Percentiles rank a stretch among this genome's conserved stretches.
phyloP scores from a whole-genome alignment of 1,140 invertebrate species.

The Euglossa dilemma region DNA sequence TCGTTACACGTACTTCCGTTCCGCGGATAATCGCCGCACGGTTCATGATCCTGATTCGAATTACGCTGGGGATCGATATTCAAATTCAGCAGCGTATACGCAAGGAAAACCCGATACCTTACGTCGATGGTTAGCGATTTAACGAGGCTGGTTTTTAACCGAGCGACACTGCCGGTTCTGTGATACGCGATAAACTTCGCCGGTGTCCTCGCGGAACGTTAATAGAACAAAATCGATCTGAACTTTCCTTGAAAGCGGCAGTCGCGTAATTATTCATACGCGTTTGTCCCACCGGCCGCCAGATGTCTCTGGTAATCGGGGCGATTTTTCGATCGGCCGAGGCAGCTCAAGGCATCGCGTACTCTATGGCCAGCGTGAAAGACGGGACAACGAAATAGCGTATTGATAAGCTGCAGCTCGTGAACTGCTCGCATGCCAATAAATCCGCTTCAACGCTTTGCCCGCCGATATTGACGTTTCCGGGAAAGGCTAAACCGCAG shows the following conservation, averaged over 20 bases:
- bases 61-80: constrained; percentile 2
- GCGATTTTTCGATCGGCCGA: constrained; percentile 4
- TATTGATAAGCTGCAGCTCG: constrained; percentile 59
- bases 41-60: not conserved
- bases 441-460: constrained; percentile 60
- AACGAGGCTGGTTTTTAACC: constrained; percentile 7
- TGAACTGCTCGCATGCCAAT: constrained; percentile 60
- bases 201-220: constrained; percentile 1
- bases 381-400: constrained; percentile 33
- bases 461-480: constrained; percentile 64
- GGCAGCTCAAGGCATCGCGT: not conserved
- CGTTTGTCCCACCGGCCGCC: constrained; percentile 17
- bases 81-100: not conserved
- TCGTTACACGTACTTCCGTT: too few relatives aligned
- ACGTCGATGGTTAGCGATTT: not conserved
- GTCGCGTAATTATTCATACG: constrained; percentile 24
- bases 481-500: constrained; percentile 66
- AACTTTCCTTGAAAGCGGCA: not conserved
- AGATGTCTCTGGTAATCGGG: constrained; percentile 11
- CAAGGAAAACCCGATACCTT: not conserved
- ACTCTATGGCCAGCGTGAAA: constrained; percentile 20
- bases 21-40: not conserved
- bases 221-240: constrained; percentile 28
- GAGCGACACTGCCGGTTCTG: not conserved
- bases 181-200: constrained; percentile 2